Percentiles rank a stretch among this genome's conserved stretches.
phyloP scores from a whole-genome alignment of 2,113 vertebrate species.

The Lophotis ruficrista region DNA sequence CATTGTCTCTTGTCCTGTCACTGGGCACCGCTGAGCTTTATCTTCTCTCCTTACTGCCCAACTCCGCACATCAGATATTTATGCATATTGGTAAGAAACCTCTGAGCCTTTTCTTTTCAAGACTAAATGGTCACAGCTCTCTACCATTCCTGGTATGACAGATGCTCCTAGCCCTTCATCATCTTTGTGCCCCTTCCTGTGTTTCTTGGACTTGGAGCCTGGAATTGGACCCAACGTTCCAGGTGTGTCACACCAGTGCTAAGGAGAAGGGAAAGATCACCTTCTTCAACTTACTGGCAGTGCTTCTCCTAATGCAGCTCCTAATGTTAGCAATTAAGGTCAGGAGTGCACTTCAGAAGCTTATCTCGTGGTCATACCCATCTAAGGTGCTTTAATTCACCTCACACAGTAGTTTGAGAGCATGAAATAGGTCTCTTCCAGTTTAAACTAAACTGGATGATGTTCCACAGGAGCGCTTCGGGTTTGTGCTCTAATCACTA shows the following conservation, averaged over 20 bases:
- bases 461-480: neutral
- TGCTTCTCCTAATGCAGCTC: neutral
- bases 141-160: neutral
- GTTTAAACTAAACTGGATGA: neutral
- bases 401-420: neutral
- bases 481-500: neutral
- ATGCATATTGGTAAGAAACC: neutral
- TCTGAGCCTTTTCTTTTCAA: neutral
- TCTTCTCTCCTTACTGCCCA: neutral
- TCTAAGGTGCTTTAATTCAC: neutral
- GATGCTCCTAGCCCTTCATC: neutral
- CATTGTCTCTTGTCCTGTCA: neutral
- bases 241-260: neutral
- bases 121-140: neutral
- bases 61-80: neutral
- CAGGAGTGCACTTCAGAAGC: neutral
- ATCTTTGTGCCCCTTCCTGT: neutral
- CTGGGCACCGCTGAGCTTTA: neutral
- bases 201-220: fast-evolving
- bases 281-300: neutral
- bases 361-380: neutral
- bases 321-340: neutral
- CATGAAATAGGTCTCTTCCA: neutral
- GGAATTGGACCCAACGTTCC: neutral
- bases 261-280: neutral